Evolutionary conservation across 2,797 vertebrate genomes (phyloP).

Genomic region (Gallinago stenura): DNA sequence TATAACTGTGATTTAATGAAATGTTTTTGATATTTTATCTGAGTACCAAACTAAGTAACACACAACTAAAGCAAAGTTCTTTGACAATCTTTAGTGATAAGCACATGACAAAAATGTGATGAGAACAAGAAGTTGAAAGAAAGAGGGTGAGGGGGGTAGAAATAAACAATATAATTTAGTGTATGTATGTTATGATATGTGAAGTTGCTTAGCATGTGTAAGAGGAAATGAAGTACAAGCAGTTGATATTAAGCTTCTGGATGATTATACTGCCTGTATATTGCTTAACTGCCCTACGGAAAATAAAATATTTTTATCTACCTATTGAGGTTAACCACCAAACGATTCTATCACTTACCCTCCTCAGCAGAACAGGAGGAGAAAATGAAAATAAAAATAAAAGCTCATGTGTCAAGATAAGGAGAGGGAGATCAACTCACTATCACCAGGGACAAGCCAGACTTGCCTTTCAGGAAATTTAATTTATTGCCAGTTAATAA

Average conservation of each 20-base stretch:
- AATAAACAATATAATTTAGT: not conserved
- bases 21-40: not conserved
- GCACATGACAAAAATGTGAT: not conserved
- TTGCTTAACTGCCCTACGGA: not conserved
- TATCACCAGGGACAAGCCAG: not conserved
- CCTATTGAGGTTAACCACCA: not conserved
- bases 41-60: not conserved
- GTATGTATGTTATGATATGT: not conserved
- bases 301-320: not conserved
- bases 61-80: not conserved
- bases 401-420: not conserved
- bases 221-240: not conserved
- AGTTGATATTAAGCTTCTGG: not conserved
- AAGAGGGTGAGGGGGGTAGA: not conserved
- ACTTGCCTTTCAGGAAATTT: not conserved
- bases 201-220: not conserved
- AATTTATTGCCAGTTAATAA: not conserved
- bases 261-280: not conserved
- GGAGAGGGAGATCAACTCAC: not conserved
- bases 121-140: not conserved
- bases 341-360: not conserved
- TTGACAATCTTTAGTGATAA: not conserved
- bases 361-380: not conserved
- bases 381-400: not conserved
- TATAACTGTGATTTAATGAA: not conserved